Evolutionary conservation across 2,888 invertebrate genomes (phyloP), one percentile per base, ranked within the genome.

Genomic region (Coecobrya sp.): DNA sequence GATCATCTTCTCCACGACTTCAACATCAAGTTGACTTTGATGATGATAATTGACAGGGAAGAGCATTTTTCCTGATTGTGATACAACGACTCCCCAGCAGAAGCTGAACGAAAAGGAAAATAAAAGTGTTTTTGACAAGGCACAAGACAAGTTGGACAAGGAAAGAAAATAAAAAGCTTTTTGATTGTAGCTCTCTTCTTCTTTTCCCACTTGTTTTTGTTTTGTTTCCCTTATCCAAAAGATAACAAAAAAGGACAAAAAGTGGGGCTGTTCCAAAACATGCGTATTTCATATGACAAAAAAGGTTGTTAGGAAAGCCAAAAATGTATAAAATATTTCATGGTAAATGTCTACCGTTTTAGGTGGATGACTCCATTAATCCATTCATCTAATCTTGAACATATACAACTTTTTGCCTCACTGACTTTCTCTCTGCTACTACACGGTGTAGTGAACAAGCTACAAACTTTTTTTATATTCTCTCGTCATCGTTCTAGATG

Each of bases 31-130:
- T 81, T 68, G 59, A 49, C 30, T 27, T n/a, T 27, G 59, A 36
- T 84, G 62, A 84, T 3, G 52, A 55, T 89, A 89, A 89, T 89
- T 89, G 89, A 89, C 89, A 89, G 82, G 85, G 49, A 55, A 89
- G 36, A 65, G 30, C 81, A 89, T 82, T 82, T 89, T 68, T 89
- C 89, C 89, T 52, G 81, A 88, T 88, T 88, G 76, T 88, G 68
- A 49, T 52, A 45, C 42, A n/a, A 30, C 70, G 45, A n/a, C 22
- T 42, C 62, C 27, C 27, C n/a, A 79, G 27, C 1, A 45, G 30
- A 11, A 25, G 16, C 4, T 11, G 22, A 52, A 55, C 3, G 27
- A 52, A 13, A 16, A 30, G n/a, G 19, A 52, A 79, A 27, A 79
- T 10, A 16, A 76, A 19, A 76, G 76, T 76, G 36, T 45, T 76